A percentile compares a stretch with the other conserved stretches of the same genome.
These are phyloP conservation scores for Premnoplex brunnescens DNA, from an alignment of 2,797 vertebrate species.

Conservation along the genomic window DNA sequence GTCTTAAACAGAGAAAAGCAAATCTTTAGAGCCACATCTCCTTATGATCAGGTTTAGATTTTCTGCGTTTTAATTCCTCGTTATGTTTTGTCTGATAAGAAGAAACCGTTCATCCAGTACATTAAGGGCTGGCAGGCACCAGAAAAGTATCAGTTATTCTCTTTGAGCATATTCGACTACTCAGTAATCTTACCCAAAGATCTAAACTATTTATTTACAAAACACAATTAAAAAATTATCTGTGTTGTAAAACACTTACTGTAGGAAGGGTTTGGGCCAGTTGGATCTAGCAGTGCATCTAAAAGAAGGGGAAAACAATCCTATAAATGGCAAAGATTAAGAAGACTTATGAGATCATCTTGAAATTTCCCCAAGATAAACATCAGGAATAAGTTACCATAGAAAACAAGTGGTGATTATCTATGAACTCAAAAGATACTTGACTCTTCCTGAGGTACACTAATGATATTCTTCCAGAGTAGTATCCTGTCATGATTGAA, in stretches of 20 bases:
- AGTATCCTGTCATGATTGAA: not conserved
- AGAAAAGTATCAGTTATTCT: not conserved
- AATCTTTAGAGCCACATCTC: not conserved
- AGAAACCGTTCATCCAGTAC: not conserved
- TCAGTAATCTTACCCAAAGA: not conserved
- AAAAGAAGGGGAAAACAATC: slow-evolving; percentile 7
- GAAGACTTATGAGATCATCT: slow-evolving; percentile 35
- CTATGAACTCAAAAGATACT: not conserved
- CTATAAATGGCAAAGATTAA: slow-evolving; percentile 46
- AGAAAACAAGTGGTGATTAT: not conserved
- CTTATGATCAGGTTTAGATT: not conserved
- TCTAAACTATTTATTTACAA: slow-evolving; percentile 43
- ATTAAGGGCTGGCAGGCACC: not conserved
- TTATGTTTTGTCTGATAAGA: not conserved
- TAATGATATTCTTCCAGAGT: not conserved
- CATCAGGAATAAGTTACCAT: not conserved
- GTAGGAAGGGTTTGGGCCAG: not conserved
- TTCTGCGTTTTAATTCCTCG: not conserved
- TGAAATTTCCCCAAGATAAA: slow-evolving; percentile 51
- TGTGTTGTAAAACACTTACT: slow-evolving; percentile 32
- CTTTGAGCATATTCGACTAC: not conserved
- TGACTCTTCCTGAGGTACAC: not conserved
- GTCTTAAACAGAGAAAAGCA: not conserved
- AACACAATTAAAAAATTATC: not conserved
- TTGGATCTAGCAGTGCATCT: not conserved